Evolutionary conservation across 2,888 invertebrate genomes (phyloP).

Genomic region (Catocala sponsa): DNA sequence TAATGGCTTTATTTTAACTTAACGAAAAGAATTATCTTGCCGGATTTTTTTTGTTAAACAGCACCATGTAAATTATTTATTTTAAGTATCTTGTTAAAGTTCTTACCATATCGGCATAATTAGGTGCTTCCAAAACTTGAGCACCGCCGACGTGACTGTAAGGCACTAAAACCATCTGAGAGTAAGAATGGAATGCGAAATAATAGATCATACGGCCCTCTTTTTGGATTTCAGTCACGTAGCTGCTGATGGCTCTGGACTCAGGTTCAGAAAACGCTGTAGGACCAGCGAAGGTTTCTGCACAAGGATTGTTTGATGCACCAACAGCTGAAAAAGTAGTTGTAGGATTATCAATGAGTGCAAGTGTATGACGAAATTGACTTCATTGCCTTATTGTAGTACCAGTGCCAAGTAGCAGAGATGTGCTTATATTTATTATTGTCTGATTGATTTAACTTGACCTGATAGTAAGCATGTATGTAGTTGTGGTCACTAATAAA

Average conservation of each 20-base stretch:
- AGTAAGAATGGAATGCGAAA: slow-evolving; percentile 87
- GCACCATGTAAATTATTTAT: no score
- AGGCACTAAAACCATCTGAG: slow-evolving; percentile 85
- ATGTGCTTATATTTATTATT: no score
- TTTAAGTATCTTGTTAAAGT: no score
- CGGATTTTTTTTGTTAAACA: no score
- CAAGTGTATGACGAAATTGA: no score
- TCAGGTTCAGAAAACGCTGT: slow-evolving; percentile 87
- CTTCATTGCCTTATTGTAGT: no score
- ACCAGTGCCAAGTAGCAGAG: no score
- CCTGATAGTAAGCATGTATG: no score
- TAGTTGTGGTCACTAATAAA: no score
- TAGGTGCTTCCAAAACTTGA: slow-evolving; percentile 59
- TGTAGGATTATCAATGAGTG: background rate
- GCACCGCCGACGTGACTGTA: slow-evolving; percentile 73
- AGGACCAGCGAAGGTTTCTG: slow-evolving; percentile 85
- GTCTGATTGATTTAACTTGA: no score
- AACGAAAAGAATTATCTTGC: no score
- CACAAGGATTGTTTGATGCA: slow-evolving; percentile 79
- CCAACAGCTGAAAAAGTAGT: slow-evolving; percentile 63
- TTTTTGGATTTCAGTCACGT: slow-evolving; percentile 61
- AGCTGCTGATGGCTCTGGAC: slow-evolving; percentile 74
- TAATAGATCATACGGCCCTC: slow-evolving; percentile 77
- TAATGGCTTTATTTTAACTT: no score
- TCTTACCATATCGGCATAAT: slow-evolving; percentile 79